Conservation (phyloP, 2,797 vertebrate genomes). For the Tragelaphus oryx region DNA sequence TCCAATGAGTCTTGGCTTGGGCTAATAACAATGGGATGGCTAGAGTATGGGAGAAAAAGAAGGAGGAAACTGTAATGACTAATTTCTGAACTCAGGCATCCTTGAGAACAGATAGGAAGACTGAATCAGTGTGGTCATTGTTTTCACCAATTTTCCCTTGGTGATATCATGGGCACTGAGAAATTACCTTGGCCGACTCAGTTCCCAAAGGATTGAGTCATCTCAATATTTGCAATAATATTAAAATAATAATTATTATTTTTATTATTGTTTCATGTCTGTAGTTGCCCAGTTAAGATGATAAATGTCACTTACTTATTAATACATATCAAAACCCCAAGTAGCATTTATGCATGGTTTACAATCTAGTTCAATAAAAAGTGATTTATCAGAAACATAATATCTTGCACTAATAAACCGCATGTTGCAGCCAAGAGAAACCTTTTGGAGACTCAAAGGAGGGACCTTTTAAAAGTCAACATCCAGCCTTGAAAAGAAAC, state of each 20-base stretch:
- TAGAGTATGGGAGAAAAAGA: background rate
- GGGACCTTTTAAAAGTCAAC: background rate
- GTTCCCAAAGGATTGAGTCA: background rate
- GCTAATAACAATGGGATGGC: background rate
- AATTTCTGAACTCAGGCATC: background rate
- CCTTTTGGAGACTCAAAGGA: background rate
- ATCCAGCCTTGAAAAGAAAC: background rate
- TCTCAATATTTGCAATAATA: background rate
- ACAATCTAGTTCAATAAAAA: background rate
- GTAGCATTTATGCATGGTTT: background rate
- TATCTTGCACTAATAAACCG: background rate
- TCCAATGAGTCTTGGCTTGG: background rate
- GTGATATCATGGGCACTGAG: background rate
- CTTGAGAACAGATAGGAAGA: background rate
- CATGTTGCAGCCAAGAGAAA: background rate
- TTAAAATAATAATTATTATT: background rate
- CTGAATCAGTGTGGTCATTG: background rate
- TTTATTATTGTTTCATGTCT: background rate
- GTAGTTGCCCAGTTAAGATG: background rate
- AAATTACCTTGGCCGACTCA: background rate
- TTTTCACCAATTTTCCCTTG: background rate
- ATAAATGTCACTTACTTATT: background rate
- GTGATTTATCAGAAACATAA: background rate
- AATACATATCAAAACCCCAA: background rate
- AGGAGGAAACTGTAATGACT: background rate